These are phyloP conservation scores for Antennarius maculatus DNA, from an alignment of 2,797 vertebrate genomes.

Conservation along the genomic window DNA sequence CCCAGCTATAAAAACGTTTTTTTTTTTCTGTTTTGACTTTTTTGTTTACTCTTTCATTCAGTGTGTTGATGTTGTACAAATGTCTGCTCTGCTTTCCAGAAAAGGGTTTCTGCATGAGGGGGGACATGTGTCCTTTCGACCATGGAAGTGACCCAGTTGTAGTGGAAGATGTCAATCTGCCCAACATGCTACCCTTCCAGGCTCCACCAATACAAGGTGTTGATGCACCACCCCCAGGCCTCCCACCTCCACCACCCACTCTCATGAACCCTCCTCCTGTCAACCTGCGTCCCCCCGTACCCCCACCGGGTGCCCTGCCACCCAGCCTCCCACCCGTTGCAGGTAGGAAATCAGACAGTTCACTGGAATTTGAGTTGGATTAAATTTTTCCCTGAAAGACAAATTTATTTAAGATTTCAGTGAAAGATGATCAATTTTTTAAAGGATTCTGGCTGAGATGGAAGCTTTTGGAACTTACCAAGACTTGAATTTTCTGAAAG, in stretches of 20 bases:
- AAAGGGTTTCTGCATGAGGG: slow-evolving; percentile 98
- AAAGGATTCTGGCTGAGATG: too few relatives aligned
- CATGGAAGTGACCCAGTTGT: slow-evolving; percentile 98
- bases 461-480: too few relatives aligned
- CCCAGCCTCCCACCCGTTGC: slow-evolving; percentile 94
- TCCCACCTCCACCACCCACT: slow-evolving; percentile 82
- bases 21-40: not conserved
- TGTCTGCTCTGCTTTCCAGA: slow-evolving; percentile 79
- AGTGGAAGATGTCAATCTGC: slow-evolving; percentile 96
- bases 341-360: slow-evolving; percentile 78
- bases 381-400: not conserved
- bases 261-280: slow-evolving; percentile 90
- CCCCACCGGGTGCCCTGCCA: slow-evolving; percentile 91
- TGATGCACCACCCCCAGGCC: slow-evolving; percentile 90
- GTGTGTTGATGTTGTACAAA: not conserved
- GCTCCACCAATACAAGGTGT: slow-evolving; percentile 92
- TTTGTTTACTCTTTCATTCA: not conserved
- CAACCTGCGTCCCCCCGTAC: slow-evolving; percentile 93
- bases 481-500: too few relatives aligned
- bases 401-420: not conserved
- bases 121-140: slow-evolving; percentile 97
- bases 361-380: not conserved
- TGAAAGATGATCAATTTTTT: too few relatives aligned
- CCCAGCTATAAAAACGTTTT: not conserved
- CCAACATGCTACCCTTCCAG: slow-evolving; percentile 94